These are phyloP conservation scores for Lophochroa leadbeateri DNA, from an alignment of 2,113 vertebrate species.

Conservation along the genomic window DNA sequence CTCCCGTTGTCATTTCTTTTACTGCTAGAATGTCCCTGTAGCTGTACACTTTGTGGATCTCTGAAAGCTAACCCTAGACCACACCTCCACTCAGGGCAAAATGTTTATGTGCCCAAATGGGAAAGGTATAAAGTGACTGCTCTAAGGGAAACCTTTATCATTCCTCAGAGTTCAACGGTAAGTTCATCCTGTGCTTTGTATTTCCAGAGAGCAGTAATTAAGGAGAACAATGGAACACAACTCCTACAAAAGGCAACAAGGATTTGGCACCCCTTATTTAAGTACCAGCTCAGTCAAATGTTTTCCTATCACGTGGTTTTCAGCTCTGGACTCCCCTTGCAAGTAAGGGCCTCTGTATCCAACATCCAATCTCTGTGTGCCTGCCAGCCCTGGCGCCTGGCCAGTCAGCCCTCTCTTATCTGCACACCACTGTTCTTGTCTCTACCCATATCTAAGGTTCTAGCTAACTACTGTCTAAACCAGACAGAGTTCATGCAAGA, in stretches of 20 bases:
- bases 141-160: neutral
- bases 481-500: neutral
- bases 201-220: constrained; percentile 22
- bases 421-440: neutral
- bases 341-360: neutral
- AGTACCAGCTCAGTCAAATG: neutral
- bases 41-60: no score
- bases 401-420: neutral
- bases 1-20: no score
- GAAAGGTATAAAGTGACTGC: neutral
- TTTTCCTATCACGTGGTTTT: constrained; percentile 8
- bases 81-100: neutral
- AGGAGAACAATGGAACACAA: constrained; percentile 29
- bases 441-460: neutral
- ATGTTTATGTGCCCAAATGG: neutral
- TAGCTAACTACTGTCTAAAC: neutral
- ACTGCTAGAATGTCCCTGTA: no score
- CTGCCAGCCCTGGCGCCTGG: neutral
- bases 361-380: neutral
- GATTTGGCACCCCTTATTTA: neutral
- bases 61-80: no score
- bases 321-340: neutral
- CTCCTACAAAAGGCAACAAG: neutral
- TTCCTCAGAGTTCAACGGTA: neutral
- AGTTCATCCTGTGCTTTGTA: neutral